Evolutionary conservation across 2,888 invertebrate genomes (phyloP), one percentile per base, ranked within the genome.

Genomic region (Lysandra coridon): DNA sequence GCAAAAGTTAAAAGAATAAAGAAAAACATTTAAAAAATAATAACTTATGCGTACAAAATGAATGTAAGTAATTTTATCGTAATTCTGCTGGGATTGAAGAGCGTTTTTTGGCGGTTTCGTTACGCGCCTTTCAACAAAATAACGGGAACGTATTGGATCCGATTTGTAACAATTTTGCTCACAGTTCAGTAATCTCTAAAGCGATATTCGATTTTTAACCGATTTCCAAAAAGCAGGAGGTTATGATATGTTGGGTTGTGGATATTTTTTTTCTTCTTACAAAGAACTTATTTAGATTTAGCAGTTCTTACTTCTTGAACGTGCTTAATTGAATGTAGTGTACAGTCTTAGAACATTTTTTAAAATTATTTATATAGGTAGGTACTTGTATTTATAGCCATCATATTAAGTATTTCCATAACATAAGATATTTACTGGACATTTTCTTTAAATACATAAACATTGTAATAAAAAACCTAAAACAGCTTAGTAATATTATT

Each of bases 21-120:
- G 53, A 2, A 57, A 69, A 69, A 69, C 37, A 37, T 37, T 33
- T 2, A 17, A 33, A 69, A 73, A 37, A 37, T 3, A 3, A 37
- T 37, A 37, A 37, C 37, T 37, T 37, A 33, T 37, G 3, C 37
- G 37, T 37, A 37, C 37, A 37, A 37, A 37, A 73, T 73, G 73
- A 73, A 69, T 69, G 73, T 37, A 14, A 73, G 73, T 37, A 73
- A 73, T 73, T 37, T 37, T 73, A 37, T 73, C 73, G 73, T 37
- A 37, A 73, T 17, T 73, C 73, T 37, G 73, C 73, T 37, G 14
- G 37, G 6, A 1, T 30, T 73, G 30, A 73, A 37, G 73, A 37
- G 73, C 37, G 17, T 73, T 37, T 73, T 73, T 73, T 73, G 69
- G 30, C 17, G 69, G 37, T 73, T 37, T 73, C 73, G 14, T 33